Base-by-base conservation (phyloP, 2,113 vertebrate genomes). In the Gila orcuttii region DNA sequence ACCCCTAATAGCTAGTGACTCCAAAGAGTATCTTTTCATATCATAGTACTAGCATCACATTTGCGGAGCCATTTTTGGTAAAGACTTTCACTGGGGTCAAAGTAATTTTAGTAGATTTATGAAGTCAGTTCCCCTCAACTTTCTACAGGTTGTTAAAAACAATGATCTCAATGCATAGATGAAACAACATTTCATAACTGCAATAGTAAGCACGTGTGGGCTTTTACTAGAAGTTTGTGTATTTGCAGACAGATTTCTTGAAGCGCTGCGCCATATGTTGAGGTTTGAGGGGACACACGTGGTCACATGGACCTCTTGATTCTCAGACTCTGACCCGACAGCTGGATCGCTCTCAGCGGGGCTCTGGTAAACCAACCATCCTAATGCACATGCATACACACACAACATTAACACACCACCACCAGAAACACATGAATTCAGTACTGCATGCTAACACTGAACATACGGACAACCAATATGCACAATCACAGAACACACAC, bases 191-290 rank as follows among this genome's bases (percentile, higher is more conserved):
- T 25, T 39, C 23, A 62, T 25, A 9, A 64, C 21, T 47, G 23
- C 42, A 47, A 74, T 74, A 25, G 5, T 28, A 25, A 47, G n/a
- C 36, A 42, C 28, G 15, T 66, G 39, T 10, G n/a, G 3, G 11
- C 39, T 64, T 23, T 45, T 62, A 64, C n/a, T 69, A 31, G 39
- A 76, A 13, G 36, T 62, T 77, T 77, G 75, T 0, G 4, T 60
- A 9, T 57, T 78, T 82, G 60, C 42, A 79, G 71, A 81, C 31
- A 66, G 62, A 66, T 69, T 87, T 62, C 33, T 45, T 87, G 47
- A 47, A 74, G 73, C 66, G 57, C 45, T 83, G 12, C 47, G 68
- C 80, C 68, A 87, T 89, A 86, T 89, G 75, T 79, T 57, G 52
- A 39, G 31, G 28, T 57, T 73, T 74, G 79, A 50, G 52, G 25